These are phyloP conservation scores for Engystomops pustulosus DNA, from an alignment of 2,113 vertebrate species.

Conservation along the genomic window DNA sequence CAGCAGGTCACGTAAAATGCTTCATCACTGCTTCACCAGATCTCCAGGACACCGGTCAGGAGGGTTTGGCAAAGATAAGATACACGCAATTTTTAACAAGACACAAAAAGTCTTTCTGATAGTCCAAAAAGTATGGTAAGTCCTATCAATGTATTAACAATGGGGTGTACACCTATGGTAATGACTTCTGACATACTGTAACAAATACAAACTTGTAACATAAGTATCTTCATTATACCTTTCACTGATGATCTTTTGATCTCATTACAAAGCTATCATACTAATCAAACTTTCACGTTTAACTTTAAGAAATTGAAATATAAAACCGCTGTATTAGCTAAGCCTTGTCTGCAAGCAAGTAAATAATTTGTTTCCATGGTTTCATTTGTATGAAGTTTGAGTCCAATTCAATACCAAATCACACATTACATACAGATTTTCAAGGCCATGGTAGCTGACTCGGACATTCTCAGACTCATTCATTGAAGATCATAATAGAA, in stretches of 20 bases:
- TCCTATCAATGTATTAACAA: too few relatives aligned
- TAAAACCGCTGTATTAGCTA: constrained; percentile 15
- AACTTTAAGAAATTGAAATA: constrained; percentile 10
- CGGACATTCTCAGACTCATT: background rate
- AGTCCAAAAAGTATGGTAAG: too few relatives aligned
- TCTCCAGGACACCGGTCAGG: too few relatives aligned
- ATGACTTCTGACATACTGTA: background rate
- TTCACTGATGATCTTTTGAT: background rate
- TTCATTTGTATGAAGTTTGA: constrained; percentile 22
- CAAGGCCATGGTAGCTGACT: constrained; percentile 56
- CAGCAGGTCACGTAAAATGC: too few relatives aligned
- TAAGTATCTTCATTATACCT: background rate
- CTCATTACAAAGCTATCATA: background rate
- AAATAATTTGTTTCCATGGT: constrained; percentile 54
- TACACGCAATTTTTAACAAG: too few relatives aligned
- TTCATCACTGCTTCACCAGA: too few relatives aligned
- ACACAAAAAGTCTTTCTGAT: too few relatives aligned
- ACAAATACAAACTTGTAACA: background rate
- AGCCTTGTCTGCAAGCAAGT: constrained; percentile 18
- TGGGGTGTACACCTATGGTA: background rate
- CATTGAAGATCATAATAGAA: constrained; percentile 7
- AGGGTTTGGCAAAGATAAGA: too few relatives aligned
- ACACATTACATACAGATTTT: constrained; percentile 56
- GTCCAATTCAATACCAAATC: constrained; percentile 24
- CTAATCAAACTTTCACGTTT: constrained; percentile 37